These are phyloP conservation scores for Acleris emargana DNA, from an alignment of 2,888 invertebrate genomes.

Conservation along the genomic window DNA sequence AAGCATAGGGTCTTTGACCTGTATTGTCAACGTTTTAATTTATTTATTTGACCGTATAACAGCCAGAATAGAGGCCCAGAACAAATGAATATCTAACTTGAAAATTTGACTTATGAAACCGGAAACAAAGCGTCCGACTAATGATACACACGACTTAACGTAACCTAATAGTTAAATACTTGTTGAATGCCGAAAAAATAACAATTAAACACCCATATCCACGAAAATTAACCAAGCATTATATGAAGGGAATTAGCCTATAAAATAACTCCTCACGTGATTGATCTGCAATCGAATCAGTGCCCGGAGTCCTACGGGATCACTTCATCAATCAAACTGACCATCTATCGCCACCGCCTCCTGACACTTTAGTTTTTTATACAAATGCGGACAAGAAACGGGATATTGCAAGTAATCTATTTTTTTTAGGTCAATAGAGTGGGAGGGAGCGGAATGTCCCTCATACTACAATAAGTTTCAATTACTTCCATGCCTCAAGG, in stretches of 20 bases:
- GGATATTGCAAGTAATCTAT: conserved; percentile 22
- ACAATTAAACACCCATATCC: neutral
- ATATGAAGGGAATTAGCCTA: conserved; percentile 28
- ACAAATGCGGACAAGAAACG: conserved; percentile 33
- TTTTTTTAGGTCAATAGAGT: conserved; percentile 13
- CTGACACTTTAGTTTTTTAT: conserved; percentile 54
- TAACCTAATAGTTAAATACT: neutral
- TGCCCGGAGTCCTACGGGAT: conserved; percentile 46
- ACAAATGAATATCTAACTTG: too few relatives aligned
- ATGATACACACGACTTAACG: too few relatives aligned
- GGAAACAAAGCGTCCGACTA: too few relatives aligned
- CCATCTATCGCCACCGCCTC: conserved; percentile 48
- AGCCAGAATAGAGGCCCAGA: too few relatives aligned
- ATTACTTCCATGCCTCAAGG: too few relatives aligned
- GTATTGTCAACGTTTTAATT: too few relatives aligned
- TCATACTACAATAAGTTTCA: too few relatives aligned
- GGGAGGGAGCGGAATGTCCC: conserved; percentile 3
- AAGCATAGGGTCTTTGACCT: too few relatives aligned
- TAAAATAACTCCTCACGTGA: conserved; percentile 48
- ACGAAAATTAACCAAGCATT: too few relatives aligned
- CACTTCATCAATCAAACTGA: conserved; percentile 60
- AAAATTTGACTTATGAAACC: too few relatives aligned
- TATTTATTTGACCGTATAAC: too few relatives aligned
- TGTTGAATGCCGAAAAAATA: neutral
- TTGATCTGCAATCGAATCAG: conserved; percentile 57